phyloP scores from a whole-genome alignment of 2,113 vertebrate species.

The Melozone crissalis region DNA sequence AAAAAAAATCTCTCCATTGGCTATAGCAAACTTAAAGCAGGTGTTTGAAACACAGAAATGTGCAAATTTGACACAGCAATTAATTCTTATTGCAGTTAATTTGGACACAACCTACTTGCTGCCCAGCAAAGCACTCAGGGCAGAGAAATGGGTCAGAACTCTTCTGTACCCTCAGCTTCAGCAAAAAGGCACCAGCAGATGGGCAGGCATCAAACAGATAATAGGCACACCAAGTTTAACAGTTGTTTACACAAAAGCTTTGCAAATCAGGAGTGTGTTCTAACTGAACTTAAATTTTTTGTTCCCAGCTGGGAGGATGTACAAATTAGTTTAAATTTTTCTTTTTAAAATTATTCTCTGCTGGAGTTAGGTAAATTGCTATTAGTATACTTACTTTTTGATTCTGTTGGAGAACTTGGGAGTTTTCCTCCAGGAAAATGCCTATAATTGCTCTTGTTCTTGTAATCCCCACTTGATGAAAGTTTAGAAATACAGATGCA shows the following conservation, averaged over 20 bases:
- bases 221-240: neutral
- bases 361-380: neutral
- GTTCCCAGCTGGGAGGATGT: neutral
- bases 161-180: neutral
- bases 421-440: slow-evolving; percentile 28
- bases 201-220: neutral
- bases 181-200: neutral
- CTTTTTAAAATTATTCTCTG: neutral
- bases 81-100: slow-evolving; percentile 8
- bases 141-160: neutral
- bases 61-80: neutral
- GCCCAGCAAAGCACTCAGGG: neutral
- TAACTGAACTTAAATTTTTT: neutral
- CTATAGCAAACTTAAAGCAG: neutral
- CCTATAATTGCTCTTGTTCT: slow-evolving; percentile 48
- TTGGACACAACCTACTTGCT: neutral
- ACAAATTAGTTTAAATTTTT: neutral
- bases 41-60: slow-evolving; percentile 1
- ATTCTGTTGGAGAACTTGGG: slow-evolving; percentile 5
- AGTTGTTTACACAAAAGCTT: neutral
- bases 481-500: slow-evolving; percentile 70
- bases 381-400: neutral
- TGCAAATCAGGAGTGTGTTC: neutral
- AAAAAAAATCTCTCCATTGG: neutral
- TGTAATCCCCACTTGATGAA: slow-evolving; percentile 67